Conservation (phyloP, 2,113 vertebrate species). For the Megaceryle maxima region DNA sequence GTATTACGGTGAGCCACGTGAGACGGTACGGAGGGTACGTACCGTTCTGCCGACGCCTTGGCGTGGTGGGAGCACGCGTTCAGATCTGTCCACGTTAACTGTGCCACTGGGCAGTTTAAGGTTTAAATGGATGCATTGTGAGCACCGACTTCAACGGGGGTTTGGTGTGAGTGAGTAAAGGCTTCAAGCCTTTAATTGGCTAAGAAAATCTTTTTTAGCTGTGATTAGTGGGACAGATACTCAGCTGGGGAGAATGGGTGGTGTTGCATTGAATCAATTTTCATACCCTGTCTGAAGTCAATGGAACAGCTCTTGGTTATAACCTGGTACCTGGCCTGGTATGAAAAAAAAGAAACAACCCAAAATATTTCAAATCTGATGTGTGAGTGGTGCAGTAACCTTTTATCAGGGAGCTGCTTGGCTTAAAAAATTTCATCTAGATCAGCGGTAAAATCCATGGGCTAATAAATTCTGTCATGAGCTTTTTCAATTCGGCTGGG, state of each 20-base stretch:
- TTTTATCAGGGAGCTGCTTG: neutral
- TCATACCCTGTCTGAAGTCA: constrained; percentile 52
- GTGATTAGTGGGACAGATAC: constrained; percentile 58
- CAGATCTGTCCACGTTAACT: neutral
- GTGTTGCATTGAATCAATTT: constrained; percentile 48
- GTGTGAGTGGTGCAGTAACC: neutral
- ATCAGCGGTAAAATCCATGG: neutral
- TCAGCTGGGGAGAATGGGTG: constrained; percentile 30
- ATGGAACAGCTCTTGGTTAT: constrained; percentile 49
- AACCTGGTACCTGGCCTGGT: neutral
- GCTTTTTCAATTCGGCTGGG: neutral
- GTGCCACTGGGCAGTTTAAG: neutral
- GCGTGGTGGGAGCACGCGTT: neutral
- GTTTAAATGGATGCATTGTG: constrained; percentile 21
- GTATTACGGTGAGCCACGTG: neutral
- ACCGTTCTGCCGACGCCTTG: neutral
- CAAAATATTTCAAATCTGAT: neutral
- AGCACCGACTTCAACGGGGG: neutral
- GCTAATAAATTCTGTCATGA: neutral
- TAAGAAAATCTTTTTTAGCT: constrained; percentile 56
- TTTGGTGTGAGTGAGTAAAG: constrained; percentile 35
- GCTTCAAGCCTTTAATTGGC: constrained; percentile 55
- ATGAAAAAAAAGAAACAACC: neutral
- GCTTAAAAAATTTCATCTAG: constrained; percentile 6
- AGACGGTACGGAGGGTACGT: neutral